Percentiles rank a stretch among this genome's conserved stretches.
These are phyloP conservation scores for Apotomis capreana DNA, from an alignment of 2,888 invertebrate genomes.

Conservation along the genomic window DNA sequence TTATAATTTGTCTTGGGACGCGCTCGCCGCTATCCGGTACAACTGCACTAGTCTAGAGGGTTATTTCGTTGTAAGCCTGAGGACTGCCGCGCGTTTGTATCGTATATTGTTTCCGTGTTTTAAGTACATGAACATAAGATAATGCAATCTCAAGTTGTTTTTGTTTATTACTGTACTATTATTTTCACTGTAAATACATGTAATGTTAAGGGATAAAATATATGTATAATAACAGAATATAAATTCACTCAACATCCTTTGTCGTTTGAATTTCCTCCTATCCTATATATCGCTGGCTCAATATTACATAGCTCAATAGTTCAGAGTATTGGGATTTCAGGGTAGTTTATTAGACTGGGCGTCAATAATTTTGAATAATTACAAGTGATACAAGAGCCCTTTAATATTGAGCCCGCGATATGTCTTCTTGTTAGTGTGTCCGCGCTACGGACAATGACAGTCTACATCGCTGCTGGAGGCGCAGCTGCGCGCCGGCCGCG, in stretches of 20 bases:
- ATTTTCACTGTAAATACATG: slow-evolving; percentile 76
- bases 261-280: slow-evolving; percentile 55
- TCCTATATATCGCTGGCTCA: neutral
- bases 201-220: slow-evolving; percentile 76
- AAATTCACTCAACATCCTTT: slow-evolving; percentile 64
- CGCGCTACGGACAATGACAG: neutral
- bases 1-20: slow-evolving; percentile 44
- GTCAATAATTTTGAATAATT: too few relatives aligned
- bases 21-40: slow-evolving; percentile 48
- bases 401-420: too few relatives aligned
- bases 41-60: slow-evolving; percentile 65
- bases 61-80: slow-evolving; percentile 51
- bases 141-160: slow-evolving; percentile 75
- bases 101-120: slow-evolving; percentile 54
- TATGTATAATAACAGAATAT: slow-evolving; percentile 79
- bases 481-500: neutral
- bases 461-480: neutral
- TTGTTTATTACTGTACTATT: slow-evolving; percentile 76
- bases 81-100: slow-evolving; percentile 63
- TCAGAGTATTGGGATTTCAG: too few relatives aligned
- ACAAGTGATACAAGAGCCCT: too few relatives aligned
- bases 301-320: too few relatives aligned
- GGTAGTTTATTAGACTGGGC: too few relatives aligned
- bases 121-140: slow-evolving; percentile 58
- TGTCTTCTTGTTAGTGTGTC: neutral